Base-by-base conservation (phyloP, 2,113 vertebrate genomes). In the Odontesthes bonariensis region DNA sequence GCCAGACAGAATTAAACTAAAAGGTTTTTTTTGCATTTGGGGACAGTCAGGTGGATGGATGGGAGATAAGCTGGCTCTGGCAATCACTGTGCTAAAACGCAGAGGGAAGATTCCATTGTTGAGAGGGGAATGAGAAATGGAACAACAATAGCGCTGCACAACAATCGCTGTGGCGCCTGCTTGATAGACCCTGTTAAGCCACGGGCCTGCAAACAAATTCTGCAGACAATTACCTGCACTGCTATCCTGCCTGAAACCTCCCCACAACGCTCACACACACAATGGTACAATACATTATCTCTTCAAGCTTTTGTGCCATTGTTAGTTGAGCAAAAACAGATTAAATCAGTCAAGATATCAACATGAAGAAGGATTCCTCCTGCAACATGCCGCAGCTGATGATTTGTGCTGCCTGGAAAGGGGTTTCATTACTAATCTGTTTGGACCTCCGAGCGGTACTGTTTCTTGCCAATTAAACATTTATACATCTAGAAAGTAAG, bases 101-200 rank as follows among this genome's bases (percentile, higher is more conserved):
- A 1, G 47, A 74, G 63, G 63, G 60, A 81, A 82, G 75, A 80
- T 55, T 75, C 71, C 57, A 78, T 87, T 83, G 81, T 84, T 72
- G 67, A 53, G 77, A 23, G 19, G 27, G 65, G 59, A 88, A 85
- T 88, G 76, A 86, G 73, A 81, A 73, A 81, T 66, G 74, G 75
- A 79, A 55, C 77, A 77, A 91, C 82, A 89, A 90, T 77, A 31
- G 73, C 1, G 33, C 63, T 32, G 69, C 75, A 51, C 62, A 74
- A 83, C 83, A 86, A 76, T 86, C 2, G n/a, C 27, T 3, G 8
- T 27, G 46, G 58, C 11, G 52, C 16, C 75, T 80, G 63, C 63
- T 49, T 68, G 44, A 83, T 81, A 70, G 77, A 78, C 73, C 64
- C 47, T 68, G 81, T 84, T 84, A 82, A 85, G 82, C 84, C 53